Base-by-base conservation (phyloP, 1,140 invertebrate species). In the Pachyrhynchus sulphureomaculatus region DNA sequence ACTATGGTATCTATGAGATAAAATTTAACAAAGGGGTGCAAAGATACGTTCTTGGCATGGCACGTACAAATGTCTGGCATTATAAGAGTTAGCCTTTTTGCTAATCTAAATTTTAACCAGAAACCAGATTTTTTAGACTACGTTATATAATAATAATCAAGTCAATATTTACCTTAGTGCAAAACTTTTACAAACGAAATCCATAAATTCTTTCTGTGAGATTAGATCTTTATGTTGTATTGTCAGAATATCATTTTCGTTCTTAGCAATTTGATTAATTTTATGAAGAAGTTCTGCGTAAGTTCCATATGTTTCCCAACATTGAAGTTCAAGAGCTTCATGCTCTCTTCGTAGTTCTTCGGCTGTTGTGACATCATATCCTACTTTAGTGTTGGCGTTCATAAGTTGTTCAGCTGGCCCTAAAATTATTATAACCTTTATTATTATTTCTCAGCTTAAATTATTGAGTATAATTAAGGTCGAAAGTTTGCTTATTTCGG, bases 121-220 rank as follows among this genome's bases (percentile, higher is more conserved):
- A n/a, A n/a, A n/a, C n/a, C n/a, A n/a, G n/a, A n/a, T n/a, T n/a
- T n/a, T n/a, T n/a, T n/a, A n/a, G n/a, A n/a, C n/a, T n/a, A n/a
- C 24, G 24, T 26, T 26, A 26, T 26, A 8, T 26, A 26, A 26
- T 26, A 4, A 26, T 4, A 26, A 26, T 26, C 3, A 26, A 26
- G 24, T 4, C 24, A 8, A 26, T 26, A 26, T 26, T 15, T 23
- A 61, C n/a, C 89, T 79, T 20, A 83, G 83, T 0, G 89, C 89
- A 70, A 90, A 91, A 68, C 86, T 89, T 47, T 88, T 81, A 66
- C 86, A 89, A 0, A 91, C 86, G 60, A 89, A 90, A 75, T 92
- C 86, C 89, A 92, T 91, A 70, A 88, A 88, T 67, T 88, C 86
- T 61, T 83, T 79, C 59, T 88, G 87, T 0, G 84, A 84, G 10